A percentile compares a stretch with the other conserved stretches of the same genome.
These are phyloP conservation scores for Drepana arcuata DNA, from an alignment of 1,140 invertebrate species.

Conservation along the genomic window DNA sequence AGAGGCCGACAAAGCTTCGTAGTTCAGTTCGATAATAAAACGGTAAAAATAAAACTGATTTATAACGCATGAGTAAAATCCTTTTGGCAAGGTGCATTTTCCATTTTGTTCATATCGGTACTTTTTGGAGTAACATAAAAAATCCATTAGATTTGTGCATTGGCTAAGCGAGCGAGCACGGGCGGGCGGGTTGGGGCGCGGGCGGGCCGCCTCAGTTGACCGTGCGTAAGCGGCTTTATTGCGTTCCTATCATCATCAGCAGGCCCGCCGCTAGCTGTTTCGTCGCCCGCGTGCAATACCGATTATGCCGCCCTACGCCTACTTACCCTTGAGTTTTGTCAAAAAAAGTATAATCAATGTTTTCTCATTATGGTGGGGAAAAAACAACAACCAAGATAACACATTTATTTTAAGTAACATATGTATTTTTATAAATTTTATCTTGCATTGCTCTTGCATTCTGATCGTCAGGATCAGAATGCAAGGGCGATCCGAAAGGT, in stretches of 20 bases:
- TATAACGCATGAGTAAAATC: constrained; percentile 16
- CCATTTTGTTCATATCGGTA: constrained; percentile 31
- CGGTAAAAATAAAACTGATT: constrained; percentile 20
- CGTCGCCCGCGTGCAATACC: neutral
- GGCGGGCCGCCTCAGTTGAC: constrained; percentile 14
- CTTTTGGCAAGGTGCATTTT: constrained; percentile 36
- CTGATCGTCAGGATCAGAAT: no score
- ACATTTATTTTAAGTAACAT: no score
- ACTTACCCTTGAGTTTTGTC: no score
- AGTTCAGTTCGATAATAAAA: no score
- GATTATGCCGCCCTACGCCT: neutral
- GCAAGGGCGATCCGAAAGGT: no score
- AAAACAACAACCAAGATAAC: no score
- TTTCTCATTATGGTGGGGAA: no score
- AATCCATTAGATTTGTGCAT: constrained; percentile 46
- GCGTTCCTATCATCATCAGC: constrained; percentile 14
- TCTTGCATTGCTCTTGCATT: no score
- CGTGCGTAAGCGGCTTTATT: constrained; percentile 32
- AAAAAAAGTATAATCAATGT: no score
- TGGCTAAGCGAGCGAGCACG: constrained; percentile 19
- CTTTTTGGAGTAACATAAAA: constrained; percentile 39
- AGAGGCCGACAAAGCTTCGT: no score
- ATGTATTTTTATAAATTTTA: no score
- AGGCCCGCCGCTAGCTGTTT: neutral
- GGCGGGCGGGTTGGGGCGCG: constrained; percentile 2